phyloP scores from a whole-genome alignment of 2,113 vertebrate species.

The Alligator sinensis region DNA sequence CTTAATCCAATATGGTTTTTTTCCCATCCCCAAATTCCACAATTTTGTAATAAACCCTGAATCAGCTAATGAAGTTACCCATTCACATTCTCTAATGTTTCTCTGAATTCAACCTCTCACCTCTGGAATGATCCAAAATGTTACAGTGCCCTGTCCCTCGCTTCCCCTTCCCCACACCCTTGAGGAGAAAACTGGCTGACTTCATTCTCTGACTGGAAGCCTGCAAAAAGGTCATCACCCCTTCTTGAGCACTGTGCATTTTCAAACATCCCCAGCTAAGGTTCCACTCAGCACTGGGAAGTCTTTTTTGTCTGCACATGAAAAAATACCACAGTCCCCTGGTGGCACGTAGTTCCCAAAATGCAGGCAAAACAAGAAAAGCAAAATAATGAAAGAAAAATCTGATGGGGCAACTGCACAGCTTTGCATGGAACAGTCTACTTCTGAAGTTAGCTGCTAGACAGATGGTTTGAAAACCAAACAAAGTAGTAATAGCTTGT shows the following conservation, averaged over 20 bases:
- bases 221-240: background rate
- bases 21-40: constrained; percentile 35
- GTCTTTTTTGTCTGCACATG: background rate
- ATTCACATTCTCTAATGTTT: background rate
- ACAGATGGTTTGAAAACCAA: constrained; percentile 56
- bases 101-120: background rate
- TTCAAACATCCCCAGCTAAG: constrained; percentile 21
- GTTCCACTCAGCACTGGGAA: constrained; percentile 20
- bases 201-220: background rate
- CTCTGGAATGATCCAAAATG: background rate
- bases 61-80: constrained; percentile 19
- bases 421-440: constrained; percentile 32
- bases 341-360: constrained; percentile 25
- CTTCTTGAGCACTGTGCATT: constrained; percentile 5
- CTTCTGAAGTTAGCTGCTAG: constrained; percentile 53
- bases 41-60: constrained; percentile 50
- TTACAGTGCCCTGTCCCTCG: background rate
- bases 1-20: constrained; percentile 42
- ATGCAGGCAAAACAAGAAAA: constrained; percentile 56
- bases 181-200: constrained; percentile 12
- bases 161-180: too few species aligned
- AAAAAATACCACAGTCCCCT: constrained; percentile 36
- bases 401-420: constrained; percentile 11
- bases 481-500: background rate
- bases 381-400: constrained; percentile 51